A percentile compares a stretch with the other conserved stretches of the same genome.
phyloP scores from a whole-genome alignment of 2,888 invertebrate genomes.

The Drosophila sordidula region DNA sequence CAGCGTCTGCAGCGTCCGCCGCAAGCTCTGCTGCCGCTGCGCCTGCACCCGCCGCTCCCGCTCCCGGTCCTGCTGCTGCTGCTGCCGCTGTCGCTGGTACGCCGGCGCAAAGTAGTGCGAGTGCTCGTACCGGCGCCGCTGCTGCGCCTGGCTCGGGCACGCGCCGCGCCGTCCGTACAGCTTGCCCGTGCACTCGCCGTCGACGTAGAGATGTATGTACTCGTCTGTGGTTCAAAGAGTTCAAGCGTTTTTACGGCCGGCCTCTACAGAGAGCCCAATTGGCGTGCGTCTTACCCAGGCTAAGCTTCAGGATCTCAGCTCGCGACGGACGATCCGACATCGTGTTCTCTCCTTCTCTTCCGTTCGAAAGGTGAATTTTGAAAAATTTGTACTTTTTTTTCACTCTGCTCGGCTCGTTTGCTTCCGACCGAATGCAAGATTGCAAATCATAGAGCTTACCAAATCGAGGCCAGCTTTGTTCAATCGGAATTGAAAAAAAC shows the following conservation, averaged over 20 bases:
- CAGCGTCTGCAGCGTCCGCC: not conserved
- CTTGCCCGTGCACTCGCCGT: not conserved
- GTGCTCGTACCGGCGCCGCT: not conserved
- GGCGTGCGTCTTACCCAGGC: slow-evolving; percentile 5
- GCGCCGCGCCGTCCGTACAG: not conserved
- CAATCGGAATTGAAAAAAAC: not conserved
- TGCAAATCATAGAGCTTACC: not conserved
- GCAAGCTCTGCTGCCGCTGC: not conserved
- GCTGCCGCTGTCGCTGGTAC: slow-evolving; percentile 5
- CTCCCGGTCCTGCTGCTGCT: not conserved
- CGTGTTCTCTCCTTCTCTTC: not conserved
- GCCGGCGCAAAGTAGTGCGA: slow-evolving; percentile 13
- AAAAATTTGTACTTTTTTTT: too few relatives aligned
- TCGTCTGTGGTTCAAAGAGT: slow-evolving; percentile 2
- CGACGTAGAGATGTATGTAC: not conserved
- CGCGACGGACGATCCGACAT: slow-evolving; percentile 5
- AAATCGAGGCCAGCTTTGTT: not conserved
- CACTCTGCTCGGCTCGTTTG: not conserved
- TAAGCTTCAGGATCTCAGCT: slow-evolving; percentile 1
- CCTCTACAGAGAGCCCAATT: not conserved
- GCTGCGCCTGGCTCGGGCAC: not conserved
- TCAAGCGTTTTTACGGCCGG: too few relatives aligned
- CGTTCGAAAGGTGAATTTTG: too few relatives aligned
- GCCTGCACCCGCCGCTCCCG: not conserved
- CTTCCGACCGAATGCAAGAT: not conserved